Conservation (phyloP, 1,140 invertebrate species). For the Orius laevigatus region DNA sequence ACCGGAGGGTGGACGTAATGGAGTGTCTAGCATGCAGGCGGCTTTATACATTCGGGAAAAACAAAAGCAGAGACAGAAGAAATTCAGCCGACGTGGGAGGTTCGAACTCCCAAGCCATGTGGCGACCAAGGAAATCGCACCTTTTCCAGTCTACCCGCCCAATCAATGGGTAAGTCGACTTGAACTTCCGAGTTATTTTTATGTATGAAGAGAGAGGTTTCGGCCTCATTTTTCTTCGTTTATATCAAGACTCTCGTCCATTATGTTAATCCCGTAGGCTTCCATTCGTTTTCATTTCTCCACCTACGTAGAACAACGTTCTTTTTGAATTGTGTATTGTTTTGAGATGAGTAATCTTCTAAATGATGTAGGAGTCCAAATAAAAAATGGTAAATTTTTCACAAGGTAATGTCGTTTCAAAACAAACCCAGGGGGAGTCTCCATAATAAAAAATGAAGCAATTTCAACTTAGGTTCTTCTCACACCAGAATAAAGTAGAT, state of each 20-base stretch:
- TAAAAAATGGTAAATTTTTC: too few species aligned
- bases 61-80: conserved; percentile 61
- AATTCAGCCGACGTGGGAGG: conserved; percentile 47
- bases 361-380: too few species aligned
- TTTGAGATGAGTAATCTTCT: neutral
- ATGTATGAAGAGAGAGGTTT: neutral
- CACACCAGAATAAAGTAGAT: too few species aligned
- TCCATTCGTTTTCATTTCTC: neutral
- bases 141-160: conserved; percentile 68
- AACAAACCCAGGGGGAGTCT: too few species aligned
- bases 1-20: conserved; percentile 4
- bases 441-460: too few species aligned
- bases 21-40: conserved; percentile 48
- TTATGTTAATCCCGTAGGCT: neutral
- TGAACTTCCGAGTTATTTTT: neutral
- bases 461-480: too few species aligned
- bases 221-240: neutral
- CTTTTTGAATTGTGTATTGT: neutral
- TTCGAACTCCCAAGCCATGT: conserved; percentile 67
- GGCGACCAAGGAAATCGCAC: conserved; percentile 64
- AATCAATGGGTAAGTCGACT: conserved; percentile 46
- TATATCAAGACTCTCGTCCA: neutral
- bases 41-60: conserved; percentile 75
- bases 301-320: neutral
- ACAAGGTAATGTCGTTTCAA: too few species aligned